These are phyloP conservation scores for Arnoldichthys spilopterus DNA, from an alignment of 2,797 vertebrate genomes.

Conservation along the genomic window DNA sequence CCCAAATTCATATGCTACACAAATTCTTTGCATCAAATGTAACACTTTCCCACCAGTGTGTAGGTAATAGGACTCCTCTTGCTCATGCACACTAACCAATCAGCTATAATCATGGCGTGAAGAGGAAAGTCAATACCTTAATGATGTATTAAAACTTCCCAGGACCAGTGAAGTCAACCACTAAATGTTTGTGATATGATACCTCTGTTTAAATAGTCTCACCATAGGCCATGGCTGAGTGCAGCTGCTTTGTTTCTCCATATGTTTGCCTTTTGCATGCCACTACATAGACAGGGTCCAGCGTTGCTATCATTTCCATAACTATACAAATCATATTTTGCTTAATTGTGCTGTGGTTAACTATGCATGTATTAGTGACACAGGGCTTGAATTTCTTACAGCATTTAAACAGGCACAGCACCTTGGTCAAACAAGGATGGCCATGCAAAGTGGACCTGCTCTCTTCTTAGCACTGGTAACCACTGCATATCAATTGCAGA, in stretches of 20 bases:
- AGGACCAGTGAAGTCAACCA: background rate
- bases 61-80: background rate
- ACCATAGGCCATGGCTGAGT: background rate
- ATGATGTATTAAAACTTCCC: background rate
- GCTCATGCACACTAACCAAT: background rate
- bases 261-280: slow-evolving; percentile 32
- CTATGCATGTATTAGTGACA: background rate
- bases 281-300: background rate
- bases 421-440: background rate
- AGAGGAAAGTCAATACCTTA: background rate
- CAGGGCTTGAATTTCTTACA: slow-evolving; percentile 1
- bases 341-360: slow-evolving; percentile 34
- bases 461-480: slow-evolving; percentile 6
- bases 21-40: too few species aligned
- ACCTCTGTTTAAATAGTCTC: background rate
- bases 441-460: slow-evolving; percentile 24
- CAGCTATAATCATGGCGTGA: background rate
- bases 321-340: slow-evolving; percentile 14
- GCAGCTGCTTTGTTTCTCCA: slow-evolving; percentile 8
- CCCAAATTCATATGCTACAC: too few species aligned
- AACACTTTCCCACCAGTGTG: background rate
- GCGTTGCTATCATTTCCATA: slow-evolving; percentile 1
- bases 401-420: background rate
- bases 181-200: slow-evolving; percentile 4
- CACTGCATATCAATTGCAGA: slow-evolving; percentile 21